Evolutionary conservation across 2,797 vertebrate species (phyloP).

Genomic region (Macropus fuliginosus): DNA sequence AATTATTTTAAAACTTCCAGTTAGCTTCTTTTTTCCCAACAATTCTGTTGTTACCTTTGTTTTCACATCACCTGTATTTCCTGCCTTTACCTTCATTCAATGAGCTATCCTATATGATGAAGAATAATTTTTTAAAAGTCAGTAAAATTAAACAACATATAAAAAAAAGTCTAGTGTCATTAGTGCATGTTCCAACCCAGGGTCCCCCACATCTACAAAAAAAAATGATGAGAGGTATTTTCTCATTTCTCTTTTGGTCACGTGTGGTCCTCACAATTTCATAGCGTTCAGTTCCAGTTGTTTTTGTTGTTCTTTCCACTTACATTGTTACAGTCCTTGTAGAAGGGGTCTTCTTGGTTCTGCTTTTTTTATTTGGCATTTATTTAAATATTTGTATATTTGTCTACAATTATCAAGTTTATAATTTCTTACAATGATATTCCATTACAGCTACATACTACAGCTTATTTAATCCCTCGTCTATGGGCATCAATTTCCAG

Average conservation of each 20-base stretch:
- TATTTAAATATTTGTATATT: background rate
- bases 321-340: background rate
- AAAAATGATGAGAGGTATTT: background rate
- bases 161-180: background rate
- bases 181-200: background rate
- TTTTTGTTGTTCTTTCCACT: background rate
- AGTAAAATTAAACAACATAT: background rate
- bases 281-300: background rate
- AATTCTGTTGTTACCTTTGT: background rate
- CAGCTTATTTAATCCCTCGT: background rate
- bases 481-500: background rate
- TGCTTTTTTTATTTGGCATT: background rate
- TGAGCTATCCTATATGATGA: background rate
- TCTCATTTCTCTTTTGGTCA: background rate
- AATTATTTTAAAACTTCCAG: background rate
- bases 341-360: background rate
- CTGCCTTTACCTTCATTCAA: background rate
- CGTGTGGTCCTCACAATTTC: background rate
- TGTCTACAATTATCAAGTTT: background rate
- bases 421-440: background rate
- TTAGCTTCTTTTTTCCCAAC: background rate
- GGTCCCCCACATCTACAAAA: background rate
- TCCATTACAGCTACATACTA: background rate
- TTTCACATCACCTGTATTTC: background rate
- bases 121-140: background rate